Evolutionary conservation across 1,140 invertebrate genomes (phyloP), one percentile per base, ranked within the genome.

Genomic region (Oryctes rhinoceros): DNA sequence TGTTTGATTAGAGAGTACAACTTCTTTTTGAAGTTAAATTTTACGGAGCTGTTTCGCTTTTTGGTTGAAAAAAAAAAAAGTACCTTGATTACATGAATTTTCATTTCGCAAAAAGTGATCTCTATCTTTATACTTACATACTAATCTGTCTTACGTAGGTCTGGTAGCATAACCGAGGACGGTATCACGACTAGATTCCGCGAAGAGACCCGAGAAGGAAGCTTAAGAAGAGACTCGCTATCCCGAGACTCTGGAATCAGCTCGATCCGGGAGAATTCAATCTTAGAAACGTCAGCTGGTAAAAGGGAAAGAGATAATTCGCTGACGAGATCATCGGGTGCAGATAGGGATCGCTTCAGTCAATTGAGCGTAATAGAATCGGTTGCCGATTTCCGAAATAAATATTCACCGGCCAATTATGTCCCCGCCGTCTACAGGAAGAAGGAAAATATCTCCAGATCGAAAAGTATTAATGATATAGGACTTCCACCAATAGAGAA

Each of bases 371-470:
- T 86, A 13, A 82, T 84, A 37, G 88, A 90, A 84, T 90, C 89
- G 0, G 88, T 90, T 0, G 89, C 90, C 3, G 92, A 93, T 71
- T 83, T 92, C 4, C 90, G 90, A 82, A 90, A 90, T 79, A 92
- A 91, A 82, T 93, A 92, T 83, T 92, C 91, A 0, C 91, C 91
- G 9, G 86, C 90, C 5, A 90, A 91, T 80, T 93, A 93, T 84
- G 88, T 91, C 76, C 91, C 92, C 9, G 88, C 90, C 37, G 90
- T 90, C 5, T 88, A 90, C 78, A 86, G 90, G 78, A 87, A 81
- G 20, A 84, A 84, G 76, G 82, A 88, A 37, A 84, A 89, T 81
- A 88, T 87, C 71, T 87, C 89, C 5, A 84, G 90, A 44, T 90
- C 90, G 4, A 90, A 90, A 1, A 90, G 89, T 30, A 90, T 89